phyloP scores from a whole-genome alignment of 2,797 vertebrate genomes.

The Clamator glandarius region DNA sequence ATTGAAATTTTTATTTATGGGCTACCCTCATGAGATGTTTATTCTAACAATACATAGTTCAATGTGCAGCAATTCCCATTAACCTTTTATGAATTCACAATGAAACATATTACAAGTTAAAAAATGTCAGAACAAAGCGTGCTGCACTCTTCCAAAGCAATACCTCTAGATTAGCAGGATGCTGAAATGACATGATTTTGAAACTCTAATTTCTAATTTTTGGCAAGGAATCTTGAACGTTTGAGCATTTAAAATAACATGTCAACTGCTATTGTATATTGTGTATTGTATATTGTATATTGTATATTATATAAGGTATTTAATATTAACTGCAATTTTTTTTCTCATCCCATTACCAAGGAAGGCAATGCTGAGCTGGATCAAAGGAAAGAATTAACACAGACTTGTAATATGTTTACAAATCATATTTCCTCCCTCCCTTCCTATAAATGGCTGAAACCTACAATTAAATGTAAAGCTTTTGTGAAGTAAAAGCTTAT shows the following conservation, averaged over 20 bases:
- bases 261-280: neutral
- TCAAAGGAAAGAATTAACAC: neutral
- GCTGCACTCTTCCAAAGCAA: neutral
- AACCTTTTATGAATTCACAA: neutral
- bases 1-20: neutral
- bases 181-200: neutral
- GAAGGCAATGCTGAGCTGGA: neutral
- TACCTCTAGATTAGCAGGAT: neutral
- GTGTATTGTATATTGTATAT: neutral
- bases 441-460: conserved; percentile 30
- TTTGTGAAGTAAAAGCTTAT: conserved; percentile 40
- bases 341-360: neutral
- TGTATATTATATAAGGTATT: too few relatives aligned
- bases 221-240: neutral
- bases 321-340: neutral
- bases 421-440: neutral
- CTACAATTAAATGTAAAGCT: conserved; percentile 29
- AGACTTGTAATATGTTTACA: neutral
- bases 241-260: neutral
- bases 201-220: neutral
- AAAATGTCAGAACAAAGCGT: neutral
- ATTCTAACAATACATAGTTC: neutral
- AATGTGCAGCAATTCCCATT: neutral
- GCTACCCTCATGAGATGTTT: neutral
- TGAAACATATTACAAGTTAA: neutral